Evolutionary conservation across 1,140 invertebrate species (phyloP).

Genomic region (Achroia grisella): DNA sequence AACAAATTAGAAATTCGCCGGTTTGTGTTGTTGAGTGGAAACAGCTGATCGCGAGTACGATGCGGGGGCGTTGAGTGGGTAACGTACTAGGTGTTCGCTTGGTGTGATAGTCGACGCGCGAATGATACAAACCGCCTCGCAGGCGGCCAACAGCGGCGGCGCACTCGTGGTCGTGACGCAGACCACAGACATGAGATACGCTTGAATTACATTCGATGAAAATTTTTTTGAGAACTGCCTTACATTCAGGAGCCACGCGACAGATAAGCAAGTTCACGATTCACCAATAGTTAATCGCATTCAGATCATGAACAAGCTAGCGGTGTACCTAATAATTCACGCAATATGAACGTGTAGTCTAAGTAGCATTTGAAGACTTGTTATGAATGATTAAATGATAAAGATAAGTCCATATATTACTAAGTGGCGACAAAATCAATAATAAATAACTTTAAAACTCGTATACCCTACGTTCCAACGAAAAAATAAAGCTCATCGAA

Average conservation of each 20-base stretch:
- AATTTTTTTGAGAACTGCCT: constrained; percentile 57
- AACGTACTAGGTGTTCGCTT: constrained; percentile 18
- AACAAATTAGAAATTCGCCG: constrained; percentile 24
- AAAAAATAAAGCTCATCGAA: too few relatives aligned
- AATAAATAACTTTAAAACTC: too few relatives aligned
- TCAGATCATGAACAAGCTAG: constrained; percentile 47
- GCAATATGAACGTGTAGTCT: too few relatives aligned
- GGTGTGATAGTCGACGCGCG: constrained; percentile 54
- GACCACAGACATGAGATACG: constrained; percentile 43
- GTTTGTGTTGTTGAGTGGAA: constrained; percentile 21
- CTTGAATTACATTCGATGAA: constrained; percentile 35
- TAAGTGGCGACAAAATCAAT: too few relatives aligned
- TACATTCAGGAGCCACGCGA: constrained; percentile 53
- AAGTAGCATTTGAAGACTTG: too few relatives aligned
- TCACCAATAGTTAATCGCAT: constrained; percentile 24
- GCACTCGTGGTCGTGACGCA: constrained; percentile 55
- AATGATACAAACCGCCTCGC: constrained; percentile 40
- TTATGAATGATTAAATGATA: too few relatives aligned
- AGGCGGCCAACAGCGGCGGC: constrained; percentile 47
- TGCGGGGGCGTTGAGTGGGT: constrained; percentile 20
- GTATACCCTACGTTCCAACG: too few relatives aligned
- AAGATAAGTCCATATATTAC: too few relatives aligned
- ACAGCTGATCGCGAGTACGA: constrained; percentile 57
- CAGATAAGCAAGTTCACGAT: constrained; percentile 46
- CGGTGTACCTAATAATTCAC: constrained; percentile 18